Evolutionary conservation across 2,113 vertebrate species (phyloP).

Genomic region (Nasalis larvatus): DNA sequence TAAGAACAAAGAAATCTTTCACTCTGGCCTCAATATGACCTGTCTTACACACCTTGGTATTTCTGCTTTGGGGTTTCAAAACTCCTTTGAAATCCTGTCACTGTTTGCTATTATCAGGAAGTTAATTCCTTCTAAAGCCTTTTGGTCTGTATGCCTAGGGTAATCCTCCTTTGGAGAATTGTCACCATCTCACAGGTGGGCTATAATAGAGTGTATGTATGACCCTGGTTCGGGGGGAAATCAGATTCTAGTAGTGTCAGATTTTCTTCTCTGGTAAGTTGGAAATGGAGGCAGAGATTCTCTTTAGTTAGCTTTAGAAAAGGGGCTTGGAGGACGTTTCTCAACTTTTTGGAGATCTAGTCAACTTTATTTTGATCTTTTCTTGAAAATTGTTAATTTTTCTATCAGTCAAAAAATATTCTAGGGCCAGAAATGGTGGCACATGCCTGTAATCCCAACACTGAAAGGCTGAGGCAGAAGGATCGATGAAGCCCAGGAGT

Average conservation of each 20-base stretch:
- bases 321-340: not conserved
- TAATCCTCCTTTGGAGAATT: not conserved
- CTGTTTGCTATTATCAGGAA: slow-evolving; percentile 21
- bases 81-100: not conserved
- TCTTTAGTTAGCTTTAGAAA: not conserved
- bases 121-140: not conserved
- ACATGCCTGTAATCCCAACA: no score
- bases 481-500: no score
- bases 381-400: not conserved
- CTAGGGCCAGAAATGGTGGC: no score
- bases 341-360: not conserved
- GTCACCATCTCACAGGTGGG: not conserved
- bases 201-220: no score
- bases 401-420: not conserved
- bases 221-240: not conserved
- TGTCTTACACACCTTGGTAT: not conserved
- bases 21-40: not conserved
- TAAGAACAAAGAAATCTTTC: not conserved
- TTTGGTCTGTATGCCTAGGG: not conserved
- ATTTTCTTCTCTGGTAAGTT: not conserved
- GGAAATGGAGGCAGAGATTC: not conserved
- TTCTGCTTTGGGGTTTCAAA: not conserved
- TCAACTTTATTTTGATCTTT: slow-evolving; percentile 37
- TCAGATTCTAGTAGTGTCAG: not conserved
- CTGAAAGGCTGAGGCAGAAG: no score